Evolutionary conservation across 2,113 vertebrate species (phyloP).

Genomic region (Promerops cafer): DNA sequence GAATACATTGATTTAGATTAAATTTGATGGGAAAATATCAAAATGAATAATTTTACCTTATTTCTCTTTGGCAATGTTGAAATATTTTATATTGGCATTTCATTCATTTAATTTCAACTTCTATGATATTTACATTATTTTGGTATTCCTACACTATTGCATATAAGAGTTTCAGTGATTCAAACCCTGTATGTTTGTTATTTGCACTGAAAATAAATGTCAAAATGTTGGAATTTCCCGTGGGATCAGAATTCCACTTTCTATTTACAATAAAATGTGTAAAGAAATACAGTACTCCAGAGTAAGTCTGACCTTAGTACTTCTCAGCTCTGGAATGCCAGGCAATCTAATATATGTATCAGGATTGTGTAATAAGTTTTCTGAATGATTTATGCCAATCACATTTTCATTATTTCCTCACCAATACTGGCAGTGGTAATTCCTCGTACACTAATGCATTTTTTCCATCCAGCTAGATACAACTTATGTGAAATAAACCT

Average conservation of each 20-base stretch:
- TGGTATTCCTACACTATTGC: background rate
- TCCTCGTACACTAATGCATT: background rate
- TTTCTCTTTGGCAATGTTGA: background rate
- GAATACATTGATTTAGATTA: slow-evolving; percentile 47
- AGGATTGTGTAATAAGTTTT: background rate
- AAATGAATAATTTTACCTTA: slow-evolving; percentile 30
- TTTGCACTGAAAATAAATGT: slow-evolving; percentile 51
- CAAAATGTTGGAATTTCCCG: slow-evolving; percentile 15
- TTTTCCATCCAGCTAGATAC: background rate
- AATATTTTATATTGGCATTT: slow-evolving; percentile 35
- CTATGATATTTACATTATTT: slow-evolving; percentile 55
- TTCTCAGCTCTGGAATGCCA: background rate
- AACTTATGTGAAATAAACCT: background rate
- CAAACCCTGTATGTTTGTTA: background rate
- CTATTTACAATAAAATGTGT: background rate
- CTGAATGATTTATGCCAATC: slow-evolving; percentile 27
- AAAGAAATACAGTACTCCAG: background rate
- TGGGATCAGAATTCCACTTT: background rate
- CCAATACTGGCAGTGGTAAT: background rate
- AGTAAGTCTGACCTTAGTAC: slow-evolving; percentile 22
- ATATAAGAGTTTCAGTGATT: background rate
- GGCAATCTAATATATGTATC: background rate
- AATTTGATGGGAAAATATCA: slow-evolving; percentile 39
- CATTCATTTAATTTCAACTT: slow-evolving; percentile 29
- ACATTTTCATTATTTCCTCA: slow-evolving; percentile 11